Evolutionary conservation across 2,797 vertebrate genomes (phyloP).

Genomic region (Phaenicophaeus curvirostris): DNA sequence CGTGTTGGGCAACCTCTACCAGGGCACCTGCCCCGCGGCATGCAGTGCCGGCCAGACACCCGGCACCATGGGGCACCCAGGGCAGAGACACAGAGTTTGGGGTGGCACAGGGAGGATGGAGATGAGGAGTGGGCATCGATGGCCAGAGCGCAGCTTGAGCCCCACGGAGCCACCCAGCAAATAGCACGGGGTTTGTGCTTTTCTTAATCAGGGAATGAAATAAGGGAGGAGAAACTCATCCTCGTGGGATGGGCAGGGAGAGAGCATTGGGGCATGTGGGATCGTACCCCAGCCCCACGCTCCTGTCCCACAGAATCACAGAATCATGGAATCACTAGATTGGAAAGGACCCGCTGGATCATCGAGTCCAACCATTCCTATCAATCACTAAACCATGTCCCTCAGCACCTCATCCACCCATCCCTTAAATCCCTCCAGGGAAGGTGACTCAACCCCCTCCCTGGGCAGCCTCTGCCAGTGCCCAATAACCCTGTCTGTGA

Average conservation of each 20-base stretch:
- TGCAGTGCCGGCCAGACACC: too few species aligned
- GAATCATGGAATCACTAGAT: too few species aligned
- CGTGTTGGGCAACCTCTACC: neutral
- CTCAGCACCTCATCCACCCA: too few species aligned
- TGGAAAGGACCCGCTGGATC: too few species aligned
- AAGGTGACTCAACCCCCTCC: too few species aligned
- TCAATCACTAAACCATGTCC: too few species aligned
- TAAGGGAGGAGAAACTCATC: neutral
- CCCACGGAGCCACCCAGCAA: neutral
- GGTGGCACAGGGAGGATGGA: neutral
- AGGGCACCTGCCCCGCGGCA: neutral
- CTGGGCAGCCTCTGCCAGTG: too few species aligned
- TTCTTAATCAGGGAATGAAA: neutral
- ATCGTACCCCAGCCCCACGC: rapidly evolving
- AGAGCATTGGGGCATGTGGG: neutral
- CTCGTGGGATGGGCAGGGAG: neutral
- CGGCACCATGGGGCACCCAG: neutral
- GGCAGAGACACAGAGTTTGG: rapidly evolving
- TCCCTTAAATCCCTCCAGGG: too few species aligned
- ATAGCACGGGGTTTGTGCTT: rapidly evolving
- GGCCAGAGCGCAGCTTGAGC: neutral
- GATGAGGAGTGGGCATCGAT: rapidly evolving
- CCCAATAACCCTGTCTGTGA: too few species aligned
- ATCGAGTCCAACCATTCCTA: too few species aligned
- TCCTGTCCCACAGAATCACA: neutral